These are phyloP conservation scores for Salarias fasciatus DNA, from an alignment of 2,797 vertebrate genomes.

Conservation along the genomic window DNA sequence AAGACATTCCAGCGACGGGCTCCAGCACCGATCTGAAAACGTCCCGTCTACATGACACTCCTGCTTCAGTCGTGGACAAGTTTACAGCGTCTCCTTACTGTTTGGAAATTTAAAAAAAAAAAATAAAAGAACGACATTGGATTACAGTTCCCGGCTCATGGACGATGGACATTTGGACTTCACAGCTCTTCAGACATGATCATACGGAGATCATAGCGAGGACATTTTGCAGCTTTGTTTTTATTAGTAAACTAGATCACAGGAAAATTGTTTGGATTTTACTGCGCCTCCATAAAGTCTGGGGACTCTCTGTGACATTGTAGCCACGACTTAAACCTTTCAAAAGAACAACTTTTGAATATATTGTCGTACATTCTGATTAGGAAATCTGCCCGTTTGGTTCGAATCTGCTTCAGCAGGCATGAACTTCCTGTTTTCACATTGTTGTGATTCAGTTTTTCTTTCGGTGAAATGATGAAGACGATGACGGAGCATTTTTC, in stretches of 20 bases:
- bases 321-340: slow-evolving; percentile 30
- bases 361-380: background rate
- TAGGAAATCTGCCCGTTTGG: slow-evolving; percentile 11
- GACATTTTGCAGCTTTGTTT: slow-evolving; percentile 15
- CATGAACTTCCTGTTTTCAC: slow-evolving; percentile 29
- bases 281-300: slow-evolving; percentile 2
- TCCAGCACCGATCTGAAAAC: slow-evolving; percentile 15
- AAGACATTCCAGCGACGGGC: slow-evolving; percentile 23
- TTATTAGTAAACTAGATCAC: slow-evolving; percentile 18
- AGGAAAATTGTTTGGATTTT: background rate
- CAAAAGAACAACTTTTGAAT: no score
- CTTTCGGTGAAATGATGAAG: no score
- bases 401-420: slow-evolving; percentile 14
- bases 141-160: no score
- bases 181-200: background rate
- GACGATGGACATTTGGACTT: slow-evolving; percentile 19
- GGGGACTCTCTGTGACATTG: slow-evolving; percentile 1
- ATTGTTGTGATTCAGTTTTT: background rate
- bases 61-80: slow-evolving; percentile 7
- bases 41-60: slow-evolving; percentile 1
- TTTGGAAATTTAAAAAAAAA: slow-evolving; percentile 9
- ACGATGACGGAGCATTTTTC: no score
- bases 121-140: background rate
- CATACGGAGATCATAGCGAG: slow-evolving; percentile 9
- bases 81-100: background rate